These are phyloP conservation scores for Otocyon megalotis DNA, from an alignment of 2,113 vertebrate genomes.

Conservation along the genomic window DNA sequence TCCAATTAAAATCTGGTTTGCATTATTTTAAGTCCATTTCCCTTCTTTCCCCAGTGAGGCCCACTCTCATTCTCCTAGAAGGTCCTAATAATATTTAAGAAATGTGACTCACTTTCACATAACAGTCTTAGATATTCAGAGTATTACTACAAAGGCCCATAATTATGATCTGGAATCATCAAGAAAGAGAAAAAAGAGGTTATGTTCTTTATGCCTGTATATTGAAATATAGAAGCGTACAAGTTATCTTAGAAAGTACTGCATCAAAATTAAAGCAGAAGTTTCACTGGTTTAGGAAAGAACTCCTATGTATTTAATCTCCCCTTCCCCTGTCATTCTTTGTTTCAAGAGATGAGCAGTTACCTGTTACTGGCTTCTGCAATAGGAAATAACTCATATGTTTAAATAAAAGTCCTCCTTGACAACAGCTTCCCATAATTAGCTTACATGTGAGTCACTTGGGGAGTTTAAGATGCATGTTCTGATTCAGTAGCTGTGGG, in stretches of 20 bases:
- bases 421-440: not conserved
- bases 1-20: not conserved
- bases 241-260: not conserved
- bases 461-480: not conserved
- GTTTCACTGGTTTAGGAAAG: not conserved
- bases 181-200: not conserved
- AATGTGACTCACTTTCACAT: not conserved
- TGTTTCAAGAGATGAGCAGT: not conserved
- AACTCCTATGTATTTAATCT: not conserved
- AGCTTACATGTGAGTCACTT: not conserved
- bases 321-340: not conserved
- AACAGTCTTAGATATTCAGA: not conserved
- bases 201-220: not conserved
- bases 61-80: not conserved
- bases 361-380: not conserved
- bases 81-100: not conserved
- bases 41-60: not conserved
- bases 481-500: not conserved
- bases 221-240: not conserved
- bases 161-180: not conserved
- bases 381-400: not conserved
- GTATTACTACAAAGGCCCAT: not conserved
- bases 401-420: not conserved
- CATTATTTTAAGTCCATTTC: not conserved
- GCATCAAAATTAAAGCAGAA: not conserved